phyloP scores from a whole-genome alignment of 2,113 vertebrate genomes.

The Lepisosteus osseus region DNA sequence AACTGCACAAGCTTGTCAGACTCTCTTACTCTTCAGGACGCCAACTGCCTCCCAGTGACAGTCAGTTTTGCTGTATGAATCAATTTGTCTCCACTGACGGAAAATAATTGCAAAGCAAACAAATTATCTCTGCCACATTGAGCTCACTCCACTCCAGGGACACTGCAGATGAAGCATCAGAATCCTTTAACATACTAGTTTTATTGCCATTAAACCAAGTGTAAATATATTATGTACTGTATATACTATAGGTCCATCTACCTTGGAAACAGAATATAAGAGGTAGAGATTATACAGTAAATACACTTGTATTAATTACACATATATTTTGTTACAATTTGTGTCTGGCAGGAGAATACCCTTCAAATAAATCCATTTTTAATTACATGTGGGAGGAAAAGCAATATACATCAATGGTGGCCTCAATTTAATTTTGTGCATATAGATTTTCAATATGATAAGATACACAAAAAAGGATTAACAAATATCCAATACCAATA shows the following conservation, averaged over 20 bases:
- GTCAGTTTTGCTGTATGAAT: conserved; percentile 76
- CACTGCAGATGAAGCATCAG: conserved; percentile 55
- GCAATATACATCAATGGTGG: too few relatives aligned
- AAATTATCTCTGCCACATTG: conserved; percentile 87
- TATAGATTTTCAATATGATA: too few relatives aligned
- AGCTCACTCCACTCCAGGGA: conserved; percentile 72
- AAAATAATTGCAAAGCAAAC: conserved; percentile 98
- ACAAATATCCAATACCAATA: too few relatives aligned
- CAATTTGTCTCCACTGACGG: conserved; percentile 93
- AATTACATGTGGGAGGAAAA: too few relatives aligned
- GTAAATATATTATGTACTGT: conserved; percentile 32
- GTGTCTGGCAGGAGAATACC: too few relatives aligned
- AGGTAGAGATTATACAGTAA: conserved; percentile 28
- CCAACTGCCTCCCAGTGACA: conserved; percentile 50
- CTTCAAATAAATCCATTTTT: too few relatives aligned
- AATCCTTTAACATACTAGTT: conserved; percentile 26
- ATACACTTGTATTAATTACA: background rate
- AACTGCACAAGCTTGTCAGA: conserved; percentile 53
- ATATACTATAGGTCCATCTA: too few relatives aligned
- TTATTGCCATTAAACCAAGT: conserved; percentile 37
- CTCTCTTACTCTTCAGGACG: conserved; percentile 53
- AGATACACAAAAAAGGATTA: too few relatives aligned
- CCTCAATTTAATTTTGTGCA: too few relatives aligned
- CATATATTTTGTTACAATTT: conserved; percentile 50
- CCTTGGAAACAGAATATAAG: conserved; percentile 20